Evolutionary conservation across 2,797 vertebrate species (phyloP).

Genomic region (Scyliorhinus canicula): DNA sequence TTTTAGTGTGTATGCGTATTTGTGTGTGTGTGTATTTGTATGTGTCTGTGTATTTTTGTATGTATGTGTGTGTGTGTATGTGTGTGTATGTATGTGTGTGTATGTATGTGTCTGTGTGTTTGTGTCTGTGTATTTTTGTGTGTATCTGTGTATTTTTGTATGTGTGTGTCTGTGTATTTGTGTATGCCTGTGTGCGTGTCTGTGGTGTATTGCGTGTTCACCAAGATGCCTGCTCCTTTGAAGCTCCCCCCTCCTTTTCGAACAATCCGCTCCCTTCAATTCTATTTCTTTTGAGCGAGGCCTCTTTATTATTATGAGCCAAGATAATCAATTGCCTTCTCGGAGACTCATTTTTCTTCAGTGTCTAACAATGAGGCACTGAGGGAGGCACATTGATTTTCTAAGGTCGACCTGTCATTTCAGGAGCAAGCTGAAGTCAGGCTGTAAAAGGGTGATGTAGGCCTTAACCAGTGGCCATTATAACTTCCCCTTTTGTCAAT

Average conservation of each 20-base stretch:
- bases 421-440: neutral
- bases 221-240: neutral
- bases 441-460: neutral
- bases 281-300: neutral
- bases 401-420: neutral
- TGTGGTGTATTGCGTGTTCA: neutral
- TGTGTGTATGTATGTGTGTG: neutral
- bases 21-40: no score
- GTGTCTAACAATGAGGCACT: neutral
- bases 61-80: no score
- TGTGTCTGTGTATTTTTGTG: no score
- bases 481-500: neutral
- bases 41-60: no score
- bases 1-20: no score
- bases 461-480: neutral
- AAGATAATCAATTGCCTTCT: constrained; percentile 9
- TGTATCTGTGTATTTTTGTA: no score
- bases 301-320: neutral
- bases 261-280: neutral
- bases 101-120: no score
- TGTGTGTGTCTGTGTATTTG: constrained; percentile 25
- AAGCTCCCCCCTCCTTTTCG: neutral
- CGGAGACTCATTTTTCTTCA: neutral
- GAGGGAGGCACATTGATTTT: neutral
- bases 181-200: neutral